Base-by-base conservation (phyloP, 2,888 invertebrate species). In the Amblyjoppa fuscipennis region DNA sequence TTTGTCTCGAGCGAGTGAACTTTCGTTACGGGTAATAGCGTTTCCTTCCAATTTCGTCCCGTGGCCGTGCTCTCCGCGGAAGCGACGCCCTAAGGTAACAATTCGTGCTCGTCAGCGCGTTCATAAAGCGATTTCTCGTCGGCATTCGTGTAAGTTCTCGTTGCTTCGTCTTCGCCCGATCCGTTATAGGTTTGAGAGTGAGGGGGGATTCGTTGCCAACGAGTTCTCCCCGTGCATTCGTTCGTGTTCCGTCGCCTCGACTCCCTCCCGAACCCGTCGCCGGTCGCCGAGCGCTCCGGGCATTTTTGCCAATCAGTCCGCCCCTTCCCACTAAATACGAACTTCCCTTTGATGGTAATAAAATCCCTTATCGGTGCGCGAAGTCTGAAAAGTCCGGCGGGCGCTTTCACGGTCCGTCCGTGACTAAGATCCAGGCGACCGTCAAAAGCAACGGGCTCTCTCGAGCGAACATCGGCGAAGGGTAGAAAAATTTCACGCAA, bases 71-170 rank as follows among this genome's bases (percentile, higher is more conserved):
- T 49, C 66, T 70, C 56, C 56, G 53, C n/a, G n/a, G 80, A 38
- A 51, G 59, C 59, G 66, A 59, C 34, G 77, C 81, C 81, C 79
- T 71, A 77, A 80, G 86, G 87, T 89, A 91, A 91, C 90, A 92
- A 91, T 93, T 91, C 89, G 87, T 77, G 87, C 83, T 89, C 91
- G 88, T 89, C 89, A 89, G 88, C 86, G 88, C 90, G 90, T 92
- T 92, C 91, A 91, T 92, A 92, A 93, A 92, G 89, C 89, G 90
- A 92, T 93, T 93, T 91, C 87, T 86, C 83, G 88, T 86, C 87
- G 88, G 38, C 77, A 82, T 70, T 38, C 80, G 68, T 76, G 41
- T 71, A 70, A 79, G 53, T 70, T 83, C 59, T 31, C 9, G 13
- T 31, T 11, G 68, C 59, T 49, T 53, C 49, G 78, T 84, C 73